Evolutionary conservation across 1,140 invertebrate genomes (phyloP).

Genomic region (Drosophila kikkawai): DNA sequence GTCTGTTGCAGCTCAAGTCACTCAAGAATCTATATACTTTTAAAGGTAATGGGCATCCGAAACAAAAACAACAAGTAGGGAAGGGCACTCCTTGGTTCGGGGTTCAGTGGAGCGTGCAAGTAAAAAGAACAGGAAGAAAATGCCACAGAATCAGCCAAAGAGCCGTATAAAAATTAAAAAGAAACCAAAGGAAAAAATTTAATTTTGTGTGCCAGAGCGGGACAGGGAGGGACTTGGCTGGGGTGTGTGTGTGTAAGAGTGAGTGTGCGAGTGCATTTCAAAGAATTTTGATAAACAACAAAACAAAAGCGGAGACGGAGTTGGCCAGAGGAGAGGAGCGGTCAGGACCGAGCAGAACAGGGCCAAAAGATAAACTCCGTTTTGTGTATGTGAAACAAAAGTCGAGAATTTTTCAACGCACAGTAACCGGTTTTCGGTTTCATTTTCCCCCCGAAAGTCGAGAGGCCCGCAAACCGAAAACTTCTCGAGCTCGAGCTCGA

Average conservation of each 20-base stretch:
- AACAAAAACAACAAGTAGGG: conserved; percentile 28
- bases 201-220: conserved; percentile 66
- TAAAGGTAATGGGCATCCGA: neutral
- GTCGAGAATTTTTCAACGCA: conserved; percentile 74
- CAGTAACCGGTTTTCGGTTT: conserved; percentile 72
- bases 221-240: neutral
- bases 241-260: conserved; percentile 11
- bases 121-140: conserved; percentile 68
- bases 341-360: conserved; percentile 42
- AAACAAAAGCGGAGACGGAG: conserved; percentile 5
- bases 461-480: conserved; percentile 21
- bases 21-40: neutral
- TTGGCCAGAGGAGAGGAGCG: conserved; percentile 7
- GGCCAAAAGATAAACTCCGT: conserved; percentile 72
- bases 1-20: neutral
- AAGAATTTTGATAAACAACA: conserved; percentile 81
- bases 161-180: conserved; percentile 75
- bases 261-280: conserved; percentile 72
- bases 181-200: conserved; percentile 59
- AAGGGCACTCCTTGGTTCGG: conserved; percentile 42
- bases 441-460: conserved; percentile 24
- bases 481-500: conserved; percentile 18
- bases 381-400: conserved; percentile 78
- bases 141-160: conserved; percentile 70
- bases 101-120: conserved; percentile 70